phyloP scores from a whole-genome alignment of 1,140 invertebrate genomes.

The Planococcus citri region DNA sequence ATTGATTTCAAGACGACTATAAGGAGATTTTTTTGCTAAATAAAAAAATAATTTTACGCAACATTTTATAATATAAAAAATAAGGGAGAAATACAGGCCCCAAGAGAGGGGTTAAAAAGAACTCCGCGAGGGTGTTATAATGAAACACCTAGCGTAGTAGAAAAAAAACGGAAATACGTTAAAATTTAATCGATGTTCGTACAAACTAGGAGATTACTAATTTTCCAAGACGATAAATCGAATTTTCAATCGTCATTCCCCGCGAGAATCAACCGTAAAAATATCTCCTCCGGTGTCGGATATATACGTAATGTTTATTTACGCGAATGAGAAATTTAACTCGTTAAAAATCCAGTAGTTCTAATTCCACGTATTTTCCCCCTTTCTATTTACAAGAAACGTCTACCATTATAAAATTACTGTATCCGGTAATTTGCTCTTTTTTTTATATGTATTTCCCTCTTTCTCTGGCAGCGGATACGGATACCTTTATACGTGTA shows the following conservation, averaged over 20 bases:
- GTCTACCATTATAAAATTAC: no score
- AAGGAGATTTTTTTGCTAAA: no score
- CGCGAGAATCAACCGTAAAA: neutral
- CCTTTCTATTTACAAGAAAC: no score
- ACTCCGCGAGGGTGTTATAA: neutral
- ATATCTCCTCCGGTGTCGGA: neutral
- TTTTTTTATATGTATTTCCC: no score
- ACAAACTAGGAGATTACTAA: slow-evolving; percentile 3
- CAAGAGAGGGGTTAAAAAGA: no score
- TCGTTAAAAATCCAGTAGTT: neutral
- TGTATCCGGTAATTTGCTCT: no score
- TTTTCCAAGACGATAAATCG: slow-evolving; percentile 1
- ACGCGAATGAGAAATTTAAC: neutral
- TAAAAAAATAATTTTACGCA: no score
- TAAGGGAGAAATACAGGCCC: no score
- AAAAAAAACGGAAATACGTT: neutral
- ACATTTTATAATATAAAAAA: no score
- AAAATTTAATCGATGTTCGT: neutral
- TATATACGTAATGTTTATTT: neutral
- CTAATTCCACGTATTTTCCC: neutral
- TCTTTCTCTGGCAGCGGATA: no score
- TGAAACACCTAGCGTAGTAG: neutral
- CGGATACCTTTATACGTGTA: no score
- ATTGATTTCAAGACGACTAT: no score
- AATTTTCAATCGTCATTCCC: neutral